Base-by-base conservation (phyloP, 2,797 vertebrate species). In the Neoniphon sammara region DNA sequence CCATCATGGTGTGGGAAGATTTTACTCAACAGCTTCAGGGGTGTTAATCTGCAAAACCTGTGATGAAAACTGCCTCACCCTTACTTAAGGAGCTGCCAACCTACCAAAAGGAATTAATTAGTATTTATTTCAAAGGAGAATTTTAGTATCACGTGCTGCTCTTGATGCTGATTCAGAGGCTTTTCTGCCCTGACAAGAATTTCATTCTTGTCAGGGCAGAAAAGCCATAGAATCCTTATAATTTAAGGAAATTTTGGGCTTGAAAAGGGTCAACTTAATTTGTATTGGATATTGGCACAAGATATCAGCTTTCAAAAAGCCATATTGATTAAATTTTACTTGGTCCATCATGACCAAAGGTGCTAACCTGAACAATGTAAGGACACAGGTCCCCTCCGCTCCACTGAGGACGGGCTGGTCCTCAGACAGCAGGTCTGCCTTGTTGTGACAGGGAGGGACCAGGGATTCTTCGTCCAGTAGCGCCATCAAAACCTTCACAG, bases 381-480 rank as follows among this genome's bases (percentile, higher is more conserved):
- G 89, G 67, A 96, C 1, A 78, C 94, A 93, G 18, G 78, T 67
- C 3, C 87, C 91, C 59, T 93, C 90, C 10, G 80, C 83, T 20
- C 89, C 86, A 55, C 75, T 42, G 61, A 93, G 80, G 55, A 66
- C 73, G 12, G 93, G 93, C 84, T 91, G 93, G 67, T 95, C 94
- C 39, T 93, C 91, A 36, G 90, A 94, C 46, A 99, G 91, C 66
- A 99, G 89, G 30, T 96, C 93, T 0, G 93, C 96, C 89, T 96
- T 98, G 92, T 96, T 98, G 66, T 70, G 86, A 74, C 91, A 93
- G 7, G 94, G 96, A 57, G 84, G 88, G 36, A 47, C 76, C 47
- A 94, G 68, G 56, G 97, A 96, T 72, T 96, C 96, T 84, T 98
- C 95, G 50, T 99, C 97, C 91, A 99, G 91, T 80, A 99, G 90